Evolutionary conservation across 2,797 vertebrate genomes (phyloP).

Genomic region (Fringilla coelebs): DNA sequence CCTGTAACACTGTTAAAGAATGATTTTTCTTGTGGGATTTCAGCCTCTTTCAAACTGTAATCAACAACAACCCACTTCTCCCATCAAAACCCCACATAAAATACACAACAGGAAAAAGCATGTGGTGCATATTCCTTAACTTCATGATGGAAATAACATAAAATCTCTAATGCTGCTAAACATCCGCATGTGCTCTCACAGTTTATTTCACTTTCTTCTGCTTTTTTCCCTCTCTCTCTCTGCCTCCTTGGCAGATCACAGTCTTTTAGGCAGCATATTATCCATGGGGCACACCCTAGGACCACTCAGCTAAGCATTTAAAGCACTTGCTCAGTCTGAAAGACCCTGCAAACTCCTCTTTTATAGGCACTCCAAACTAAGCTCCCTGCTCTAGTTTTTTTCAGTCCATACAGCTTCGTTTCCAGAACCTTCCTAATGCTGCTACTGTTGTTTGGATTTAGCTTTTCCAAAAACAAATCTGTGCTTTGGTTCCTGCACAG

Average conservation of each 20-base stretch:
- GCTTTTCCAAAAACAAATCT: neutral
- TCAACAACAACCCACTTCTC: neutral
- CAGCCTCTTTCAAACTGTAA: neutral
- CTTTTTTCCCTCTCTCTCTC: neutral
- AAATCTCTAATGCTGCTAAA: neutral
- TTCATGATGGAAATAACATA: neutral
- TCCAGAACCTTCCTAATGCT: neutral
- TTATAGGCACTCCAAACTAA: fast-evolving
- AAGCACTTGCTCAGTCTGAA: neutral
- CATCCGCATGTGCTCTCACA: neutral
- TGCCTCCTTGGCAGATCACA: neutral
- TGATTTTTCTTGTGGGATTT: neutral
- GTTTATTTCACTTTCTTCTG: neutral
- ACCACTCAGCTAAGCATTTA: neutral
- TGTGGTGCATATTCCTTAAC: neutral
- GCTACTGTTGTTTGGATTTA: neutral
- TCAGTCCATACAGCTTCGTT: neutral
- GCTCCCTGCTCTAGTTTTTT: neutral
- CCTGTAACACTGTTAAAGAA: neutral
- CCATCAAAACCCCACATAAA: neutral
- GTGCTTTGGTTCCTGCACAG: neutral
- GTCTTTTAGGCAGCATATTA: neutral
- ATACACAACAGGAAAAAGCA: neutral
- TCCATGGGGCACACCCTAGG: neutral
- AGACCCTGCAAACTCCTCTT: neutral